These are phyloP conservation scores for Pandemis heparana DNA, from an alignment of 2,888 invertebrate genomes.

Conservation along the genomic window DNA sequence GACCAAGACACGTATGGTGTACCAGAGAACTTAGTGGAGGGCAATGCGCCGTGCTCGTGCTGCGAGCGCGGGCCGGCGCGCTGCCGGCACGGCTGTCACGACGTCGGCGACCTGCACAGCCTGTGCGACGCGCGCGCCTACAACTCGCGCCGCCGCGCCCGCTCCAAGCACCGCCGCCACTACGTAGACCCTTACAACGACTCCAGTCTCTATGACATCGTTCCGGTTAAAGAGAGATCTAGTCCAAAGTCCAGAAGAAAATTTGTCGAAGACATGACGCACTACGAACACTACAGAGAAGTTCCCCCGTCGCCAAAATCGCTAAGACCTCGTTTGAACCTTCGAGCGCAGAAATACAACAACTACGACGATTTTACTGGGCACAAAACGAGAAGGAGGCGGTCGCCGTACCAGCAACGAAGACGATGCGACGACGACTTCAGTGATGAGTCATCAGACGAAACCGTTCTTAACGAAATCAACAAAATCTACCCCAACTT, in stretches of 20 bases:
- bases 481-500: conserved; percentile 42
- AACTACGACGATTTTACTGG: conserved; percentile 59
- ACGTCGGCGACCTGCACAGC: conserved; percentile 65
- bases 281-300: conserved; percentile 64
- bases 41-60: conserved; percentile 67
- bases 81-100: conserved; percentile 47
- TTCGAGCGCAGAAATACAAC: conserved; percentile 66
- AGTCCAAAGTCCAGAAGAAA: conserved; percentile 73
- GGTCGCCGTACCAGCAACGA: conserved; percentile 47
- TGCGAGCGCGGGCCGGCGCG: conserved; percentile 51
- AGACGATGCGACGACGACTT: conserved; percentile 48
- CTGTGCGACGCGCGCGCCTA: conserved; percentile 72
- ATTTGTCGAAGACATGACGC: conserved; percentile 58
- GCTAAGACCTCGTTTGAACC: conserved; percentile 70
- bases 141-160: conserved; percentile 58
- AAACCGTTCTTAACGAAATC: conserved; percentile 30
- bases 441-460: conserved; percentile 52
- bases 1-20: conserved; percentile 63
- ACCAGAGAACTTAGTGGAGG: conserved; percentile 57
- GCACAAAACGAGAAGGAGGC: conserved; percentile 43
- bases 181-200: conserved; percentile 63
- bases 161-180: conserved; percentile 53
- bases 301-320: conserved; percentile 76
- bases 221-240: conserved; percentile 77
- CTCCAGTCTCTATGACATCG: conserved; percentile 69